Evolutionary conservation across 2,888 invertebrate genomes (phyloP), one percentile per base, ranked within the genome.

Genomic region (Hydriomena furcata): DNA sequence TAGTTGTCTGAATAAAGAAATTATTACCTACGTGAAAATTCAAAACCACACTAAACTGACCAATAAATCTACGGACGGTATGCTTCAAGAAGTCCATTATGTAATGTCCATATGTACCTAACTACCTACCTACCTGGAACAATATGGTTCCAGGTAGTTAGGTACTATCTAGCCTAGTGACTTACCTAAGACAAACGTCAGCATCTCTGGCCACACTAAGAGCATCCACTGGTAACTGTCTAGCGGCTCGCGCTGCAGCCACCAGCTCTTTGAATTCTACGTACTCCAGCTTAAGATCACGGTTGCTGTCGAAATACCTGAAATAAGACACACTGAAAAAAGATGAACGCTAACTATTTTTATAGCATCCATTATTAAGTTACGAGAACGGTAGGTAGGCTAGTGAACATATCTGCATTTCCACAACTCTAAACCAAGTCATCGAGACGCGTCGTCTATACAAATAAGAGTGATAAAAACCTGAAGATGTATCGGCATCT

Each of bases 401-500:
- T n/a, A n/a, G n/a, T n/a, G n/a, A n/a, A n/a, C n/a, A n/a, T n/a
- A n/a, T n/a, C n/a, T n/a, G n/a, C n/a, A n/a, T n/a, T n/a, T n/a
- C n/a, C n/a, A n/a, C n/a, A n/a, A n/a, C n/a, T n/a, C n/a, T n/a
- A n/a, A n/a, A n/a, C n/a, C n/a, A n/a, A n/a, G n/a, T n/a, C n/a
- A n/a, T n/a, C n/a, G n/a, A n/a, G n/a, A n/a, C n/a, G n/a, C n/a
- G n/a, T n/a, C n/a, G n/a, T n/a, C n/a, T n/a, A n/a, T n/a, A n/a
- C n/a, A n/a, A n/a, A n/a, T n/a, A n/a, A n/a, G n/a, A n/a, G n/a
- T n/a, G 13, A 30, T 24, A 36, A 2, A 17, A 17, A 93, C 82
- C 93, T 88, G 68, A 94, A 95, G 55, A 95, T 94, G 67, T 94
- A 95, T 65, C 93, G 84, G 73, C 94, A 94, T 24, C 95, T 82